Conservation (phyloP, 92 coral and sea anemone species). For the Epizoanthus scotinus region DNA sequence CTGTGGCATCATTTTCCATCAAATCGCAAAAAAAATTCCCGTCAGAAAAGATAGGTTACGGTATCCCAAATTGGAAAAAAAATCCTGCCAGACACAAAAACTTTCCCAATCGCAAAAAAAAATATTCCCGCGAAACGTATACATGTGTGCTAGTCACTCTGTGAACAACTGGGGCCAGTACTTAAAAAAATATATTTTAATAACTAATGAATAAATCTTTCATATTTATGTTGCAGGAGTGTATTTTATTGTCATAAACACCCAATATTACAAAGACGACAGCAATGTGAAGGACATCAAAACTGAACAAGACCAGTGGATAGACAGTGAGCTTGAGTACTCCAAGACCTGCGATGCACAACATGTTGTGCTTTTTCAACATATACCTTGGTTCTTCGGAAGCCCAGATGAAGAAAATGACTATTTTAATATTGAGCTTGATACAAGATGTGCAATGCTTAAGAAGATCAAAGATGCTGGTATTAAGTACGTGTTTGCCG, state of each 20-base stretch:
- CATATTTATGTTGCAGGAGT: constrained; percentile 61
- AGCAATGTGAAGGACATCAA: constrained; percentile 71
- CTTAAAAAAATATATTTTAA: no score
- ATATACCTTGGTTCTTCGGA: constrained; percentile 93
- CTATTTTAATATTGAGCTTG: constrained; percentile 79
- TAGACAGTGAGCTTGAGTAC: constrained; percentile 77
- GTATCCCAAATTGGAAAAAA: no score
- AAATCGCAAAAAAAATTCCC: no score
- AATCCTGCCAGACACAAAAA: no score
- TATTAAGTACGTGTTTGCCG: constrained; percentile 90
- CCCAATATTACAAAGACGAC: constrained; percentile 90
- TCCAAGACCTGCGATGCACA: constrained; percentile 73
- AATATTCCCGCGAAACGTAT: no score
- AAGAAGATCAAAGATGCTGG: constrained; percentile 86
- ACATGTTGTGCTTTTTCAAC: constrained; percentile 92
- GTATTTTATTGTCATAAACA: constrained; percentile 92
- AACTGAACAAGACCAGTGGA: constrained; percentile 81
- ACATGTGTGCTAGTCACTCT: no score
- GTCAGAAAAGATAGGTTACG: no score
- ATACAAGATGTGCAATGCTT: constrained; percentile 65
- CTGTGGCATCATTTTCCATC: no score
- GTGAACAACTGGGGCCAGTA: no score
- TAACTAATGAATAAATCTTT: background rate
- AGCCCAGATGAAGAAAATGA: constrained; percentile 64
- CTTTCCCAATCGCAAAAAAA: no score